Conservation (phyloP, 2,888 invertebrate species). For the Abrostola triplasia region DNA sequence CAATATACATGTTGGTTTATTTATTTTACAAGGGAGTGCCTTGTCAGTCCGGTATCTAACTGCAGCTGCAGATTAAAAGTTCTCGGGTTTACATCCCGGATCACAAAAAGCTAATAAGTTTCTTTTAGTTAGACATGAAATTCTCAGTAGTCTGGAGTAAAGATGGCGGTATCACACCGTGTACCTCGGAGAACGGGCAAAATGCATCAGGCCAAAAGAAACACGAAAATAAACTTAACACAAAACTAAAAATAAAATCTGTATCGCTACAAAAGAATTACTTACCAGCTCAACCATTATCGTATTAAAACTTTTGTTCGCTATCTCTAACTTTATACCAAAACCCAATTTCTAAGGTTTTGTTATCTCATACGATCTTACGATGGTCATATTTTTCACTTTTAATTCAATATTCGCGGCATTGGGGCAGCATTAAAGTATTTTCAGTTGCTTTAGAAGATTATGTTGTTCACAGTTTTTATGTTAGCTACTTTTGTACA, state of each 20-base stretch:
- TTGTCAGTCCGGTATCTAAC: too few species aligned
- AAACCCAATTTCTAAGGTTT: conserved; percentile 50
- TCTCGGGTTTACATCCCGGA: too few species aligned
- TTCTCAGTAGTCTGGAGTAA: too few species aligned
- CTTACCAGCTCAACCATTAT: conserved; percentile 41
- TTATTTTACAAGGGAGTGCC: too few species aligned
- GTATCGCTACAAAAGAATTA: conserved; percentile 20
- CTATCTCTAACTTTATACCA: conserved; percentile 38
- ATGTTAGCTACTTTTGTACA: background rate
- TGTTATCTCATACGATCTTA: conserved; percentile 33
- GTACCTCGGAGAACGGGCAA: too few species aligned
- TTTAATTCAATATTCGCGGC: conserved; percentile 47
- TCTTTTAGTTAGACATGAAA: too few species aligned
- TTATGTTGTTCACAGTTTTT: conserved; percentile 9
- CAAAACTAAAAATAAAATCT: conserved; percentile 23
- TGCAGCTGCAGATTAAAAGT: too few species aligned
- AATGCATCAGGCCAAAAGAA: background rate
- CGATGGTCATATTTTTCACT: conserved; percentile 40
- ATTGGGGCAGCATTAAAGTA: conserved; percentile 36
- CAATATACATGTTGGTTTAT: too few species aligned
- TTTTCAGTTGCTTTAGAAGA: conserved; percentile 11
- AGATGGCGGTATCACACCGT: too few species aligned
- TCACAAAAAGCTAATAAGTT: too few species aligned
- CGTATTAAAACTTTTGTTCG: conserved; percentile 47
- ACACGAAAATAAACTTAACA: background rate